Base-by-base conservation (phyloP, 2,113 vertebrate genomes). In the Callionymus lyra region DNA sequence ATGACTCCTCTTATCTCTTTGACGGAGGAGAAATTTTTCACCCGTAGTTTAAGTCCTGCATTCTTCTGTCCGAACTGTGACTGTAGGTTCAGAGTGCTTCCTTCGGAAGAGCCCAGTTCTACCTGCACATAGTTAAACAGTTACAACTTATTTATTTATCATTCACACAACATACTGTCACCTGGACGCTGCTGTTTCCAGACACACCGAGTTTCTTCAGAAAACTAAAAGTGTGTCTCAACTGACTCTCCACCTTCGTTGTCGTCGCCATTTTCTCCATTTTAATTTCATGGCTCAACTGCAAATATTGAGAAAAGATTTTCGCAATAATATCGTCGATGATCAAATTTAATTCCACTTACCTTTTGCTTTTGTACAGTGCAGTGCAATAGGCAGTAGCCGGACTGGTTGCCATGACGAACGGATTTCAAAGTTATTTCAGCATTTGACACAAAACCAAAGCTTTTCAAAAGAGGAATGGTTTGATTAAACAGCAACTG, bases 341-440 rank as follows among this genome's bases (percentile, higher is more conserved):
- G 53, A 14, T 12, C 2, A 9, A 15, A 35, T 2, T 4, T 8
- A 36, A 36, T 12, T 1, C 13, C 21, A 15, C 15, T 42, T 64
- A 91, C 88, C 75, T 82, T 80, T 36, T 81, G 84, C 56, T 21
- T 69, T 14, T 81, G 82, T 49, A 80, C 55, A n/a, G 43, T 70
- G 47, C 85, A 68, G 41, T 38, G 35, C 31, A 63, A 48, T 1
- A 59, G 40, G 21, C 70, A 70, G 48, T 49, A 76, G 47, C 76
- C 81, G 6, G 66, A 68, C 33, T 61, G 17, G 0, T 47, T 68
- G 5, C 0, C 61, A 32, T 67, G 48, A 58, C 60, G 79, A 56
- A 76, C 70, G 16, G 68, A 72, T 44, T 65, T 44, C 37, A 87
- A 12, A 43, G 62, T 65, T 18, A 85, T 14, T 31, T 77, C 55